These are phyloP conservation scores for Gila robusta DNA, from an alignment of 2,797 vertebrate species.

Conservation along the genomic window DNA sequence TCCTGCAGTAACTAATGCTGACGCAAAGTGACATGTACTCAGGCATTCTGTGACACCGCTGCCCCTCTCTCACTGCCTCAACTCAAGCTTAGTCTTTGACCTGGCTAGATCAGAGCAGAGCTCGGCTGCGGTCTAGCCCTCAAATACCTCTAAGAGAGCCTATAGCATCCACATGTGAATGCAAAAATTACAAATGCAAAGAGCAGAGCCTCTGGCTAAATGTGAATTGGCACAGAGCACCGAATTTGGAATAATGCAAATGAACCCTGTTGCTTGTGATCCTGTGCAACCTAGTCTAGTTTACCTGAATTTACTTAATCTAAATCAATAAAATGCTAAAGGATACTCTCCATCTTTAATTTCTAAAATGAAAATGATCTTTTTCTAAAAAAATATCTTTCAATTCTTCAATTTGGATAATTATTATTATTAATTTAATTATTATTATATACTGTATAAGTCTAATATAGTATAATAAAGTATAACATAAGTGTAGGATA, in stretches of 20 bases:
- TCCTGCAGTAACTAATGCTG: constrained; percentile 75
- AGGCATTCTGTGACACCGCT: constrained; percentile 78
- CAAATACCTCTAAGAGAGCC: constrained; percentile 62
- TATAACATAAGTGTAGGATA: no score
- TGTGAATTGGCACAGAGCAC: constrained; percentile 64
- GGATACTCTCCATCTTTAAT: background rate
- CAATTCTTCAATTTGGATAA: background rate
- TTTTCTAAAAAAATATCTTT: background rate
- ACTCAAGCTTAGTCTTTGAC: constrained; percentile 71
- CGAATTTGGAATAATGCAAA: constrained; percentile 69
- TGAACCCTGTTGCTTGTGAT: constrained; percentile 40
- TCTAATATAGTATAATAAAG: background rate
- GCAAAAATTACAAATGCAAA: constrained; percentile 72
- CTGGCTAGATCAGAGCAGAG: constrained; percentile 67
- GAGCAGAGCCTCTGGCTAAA: constrained; percentile 64
- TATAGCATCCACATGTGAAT: constrained; percentile 65
- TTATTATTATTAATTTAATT: background rate
- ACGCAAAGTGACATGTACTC: constrained; percentile 82
- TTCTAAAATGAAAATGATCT: background rate
- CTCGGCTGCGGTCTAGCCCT: constrained; percentile 6
- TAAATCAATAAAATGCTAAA: background rate
- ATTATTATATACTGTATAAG: no score
- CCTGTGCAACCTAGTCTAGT: background rate
- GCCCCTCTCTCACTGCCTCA: constrained; percentile 67
- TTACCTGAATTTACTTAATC: constrained; percentile 8